These are phyloP conservation scores for Propsilocerus akamusi DNA, from an alignment of 1,140 invertebrate genomes.

Conservation along the genomic window DNA sequence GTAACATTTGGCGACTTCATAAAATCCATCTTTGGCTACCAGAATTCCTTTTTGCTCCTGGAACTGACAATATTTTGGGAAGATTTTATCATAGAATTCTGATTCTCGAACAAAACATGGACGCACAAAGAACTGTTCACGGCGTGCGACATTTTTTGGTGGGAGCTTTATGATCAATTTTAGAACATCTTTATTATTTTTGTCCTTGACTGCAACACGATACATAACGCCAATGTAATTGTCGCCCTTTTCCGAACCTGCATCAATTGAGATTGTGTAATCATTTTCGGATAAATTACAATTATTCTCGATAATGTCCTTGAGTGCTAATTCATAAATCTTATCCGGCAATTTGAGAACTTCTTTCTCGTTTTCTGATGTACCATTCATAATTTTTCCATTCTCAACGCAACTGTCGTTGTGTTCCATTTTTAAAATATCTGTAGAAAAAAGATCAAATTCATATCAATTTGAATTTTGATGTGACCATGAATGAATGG, in stretches of 20 bases:
- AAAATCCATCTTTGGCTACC: conserved; percentile 13
- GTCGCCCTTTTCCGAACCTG: conserved; percentile 17
- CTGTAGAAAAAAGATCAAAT: too few relatives aligned
- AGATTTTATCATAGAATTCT: conserved; percentile 17
- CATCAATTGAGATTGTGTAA: not conserved
- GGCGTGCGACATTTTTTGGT: conserved; percentile 13
- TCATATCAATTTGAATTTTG: too few relatives aligned
- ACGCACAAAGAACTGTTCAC: conserved; percentile 17
- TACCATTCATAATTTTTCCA: too few relatives aligned
- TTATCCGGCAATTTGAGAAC: not conserved
- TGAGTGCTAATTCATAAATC: not conserved
- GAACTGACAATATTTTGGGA: conserved; percentile 19
- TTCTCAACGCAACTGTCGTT: too few relatives aligned
- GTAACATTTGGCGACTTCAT: conserved; percentile 23
- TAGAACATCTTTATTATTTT: not conserved
- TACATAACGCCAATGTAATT: conserved; percentile 23
- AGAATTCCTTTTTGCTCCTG: conserved; percentile 15
- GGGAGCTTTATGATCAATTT: conserved; percentile 18
- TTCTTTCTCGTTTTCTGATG: too few relatives aligned
- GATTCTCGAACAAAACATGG: conserved; percentile 19
- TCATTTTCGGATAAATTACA: not conserved
- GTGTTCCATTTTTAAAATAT: too few relatives aligned
- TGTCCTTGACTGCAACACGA: conserved; percentile 10
- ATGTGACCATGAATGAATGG: too few relatives aligned
- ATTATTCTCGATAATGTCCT: not conserved